Conservation (phyloP, 1,140 invertebrate genomes). For the Maniola jurtina region DNA sequence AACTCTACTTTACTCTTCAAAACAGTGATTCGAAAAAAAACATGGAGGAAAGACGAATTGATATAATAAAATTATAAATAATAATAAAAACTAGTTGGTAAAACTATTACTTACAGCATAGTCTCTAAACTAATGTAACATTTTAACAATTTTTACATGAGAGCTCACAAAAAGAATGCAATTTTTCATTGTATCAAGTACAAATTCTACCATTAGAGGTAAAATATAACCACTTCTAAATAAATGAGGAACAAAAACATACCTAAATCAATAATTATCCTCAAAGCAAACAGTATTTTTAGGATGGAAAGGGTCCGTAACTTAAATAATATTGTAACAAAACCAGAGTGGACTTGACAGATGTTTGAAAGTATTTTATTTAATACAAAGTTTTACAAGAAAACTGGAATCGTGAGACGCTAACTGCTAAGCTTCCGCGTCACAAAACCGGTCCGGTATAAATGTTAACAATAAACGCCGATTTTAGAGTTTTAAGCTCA, state of each 20-base stretch:
- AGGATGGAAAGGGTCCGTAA: background rate
- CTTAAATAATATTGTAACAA: slow-evolving; percentile 4
- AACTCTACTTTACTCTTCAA: no score
- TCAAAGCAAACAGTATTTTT: background rate
- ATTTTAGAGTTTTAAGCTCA: slow-evolving; percentile 28
- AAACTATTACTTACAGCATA: no score
- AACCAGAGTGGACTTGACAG: slow-evolving; percentile 38
- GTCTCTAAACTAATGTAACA: no score
- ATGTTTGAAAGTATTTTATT: slow-evolving; percentile 40
- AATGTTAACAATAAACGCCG: slow-evolving; percentile 15
- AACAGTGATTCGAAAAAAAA: no score
- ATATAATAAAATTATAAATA: no score
- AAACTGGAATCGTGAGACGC: slow-evolving; percentile 61
- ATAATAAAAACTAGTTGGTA: no score
- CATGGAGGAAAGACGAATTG: no score
- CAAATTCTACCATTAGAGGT: no score
- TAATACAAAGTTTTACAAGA: slow-evolving; percentile 44
- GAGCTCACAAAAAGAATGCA: no score
- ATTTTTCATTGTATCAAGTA: no score
- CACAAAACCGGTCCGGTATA: slow-evolving; percentile 50
- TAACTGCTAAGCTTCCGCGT: slow-evolving; percentile 51
- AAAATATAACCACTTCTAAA: no score
- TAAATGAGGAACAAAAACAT: background rate
- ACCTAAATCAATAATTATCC: background rate
- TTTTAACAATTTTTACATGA: no score